Evolutionary conservation across 2,888 invertebrate genomes (phyloP).

Genomic region (Dorcus hopei): DNA sequence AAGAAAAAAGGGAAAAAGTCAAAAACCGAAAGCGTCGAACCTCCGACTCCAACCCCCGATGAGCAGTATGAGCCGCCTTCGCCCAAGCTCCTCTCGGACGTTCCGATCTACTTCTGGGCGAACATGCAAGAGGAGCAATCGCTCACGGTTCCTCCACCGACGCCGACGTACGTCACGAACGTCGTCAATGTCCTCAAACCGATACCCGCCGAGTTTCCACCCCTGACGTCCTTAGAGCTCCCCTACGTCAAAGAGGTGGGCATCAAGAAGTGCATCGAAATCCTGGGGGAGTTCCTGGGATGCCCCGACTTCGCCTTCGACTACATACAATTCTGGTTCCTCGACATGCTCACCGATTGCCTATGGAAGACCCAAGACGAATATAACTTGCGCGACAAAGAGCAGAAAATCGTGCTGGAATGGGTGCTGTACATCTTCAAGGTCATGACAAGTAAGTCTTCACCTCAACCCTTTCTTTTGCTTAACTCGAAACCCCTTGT

Average conservation of each 20-base stretch:
- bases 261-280: slow-evolving; percentile 36
- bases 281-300: slow-evolving; percentile 35
- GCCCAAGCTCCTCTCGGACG: slow-evolving; percentile 15
- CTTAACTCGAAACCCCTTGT: neutral
- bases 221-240: slow-evolving; percentile 29
- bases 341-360: slow-evolving; percentile 46
- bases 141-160: slow-evolving; percentile 31
- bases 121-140: neutral
- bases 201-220: slow-evolving; percentile 28
- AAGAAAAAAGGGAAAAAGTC: neutral
- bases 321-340: slow-evolving; percentile 46
- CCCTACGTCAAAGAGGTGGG: slow-evolving; percentile 41
- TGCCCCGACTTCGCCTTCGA: slow-evolving; percentile 39
- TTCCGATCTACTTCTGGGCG: slow-evolving; percentile 11
- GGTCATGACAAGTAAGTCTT: slow-evolving; percentile 37
- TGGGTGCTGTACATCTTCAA: slow-evolving; percentile 44
- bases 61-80: neutral
- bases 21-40: neutral
- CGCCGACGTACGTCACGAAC: slow-evolving; percentile 29
- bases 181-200: slow-evolving; percentile 12
- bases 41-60: neutral
- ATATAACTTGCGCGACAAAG: slow-evolving; percentile 36
- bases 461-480: neutral
- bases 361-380: slow-evolving; percentile 47
- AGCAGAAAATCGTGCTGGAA: slow-evolving; percentile 41